Conservation (phyloP, 2,888 invertebrate genomes). For the Germaria angustata region DNA sequence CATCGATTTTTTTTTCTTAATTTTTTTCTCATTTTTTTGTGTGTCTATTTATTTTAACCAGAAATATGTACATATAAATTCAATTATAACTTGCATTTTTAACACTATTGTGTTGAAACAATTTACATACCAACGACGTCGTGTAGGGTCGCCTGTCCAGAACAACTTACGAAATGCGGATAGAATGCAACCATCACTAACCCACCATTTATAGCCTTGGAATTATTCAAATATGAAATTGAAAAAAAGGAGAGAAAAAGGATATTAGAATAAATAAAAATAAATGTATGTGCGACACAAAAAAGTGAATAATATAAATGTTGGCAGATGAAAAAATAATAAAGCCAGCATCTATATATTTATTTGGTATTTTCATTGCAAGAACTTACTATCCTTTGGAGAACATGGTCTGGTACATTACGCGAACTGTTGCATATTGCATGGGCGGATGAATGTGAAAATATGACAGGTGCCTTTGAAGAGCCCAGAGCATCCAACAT, state of each 20-base stretch:
- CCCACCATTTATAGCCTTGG: conserved; percentile 83
- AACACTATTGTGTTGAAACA: conserved; percentile 39
- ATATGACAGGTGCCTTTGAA: conserved; percentile 90
- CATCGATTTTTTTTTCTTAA: no score
- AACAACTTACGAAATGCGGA: conserved; percentile 83
- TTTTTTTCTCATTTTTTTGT: neutral
- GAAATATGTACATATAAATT: conserved; percentile 43
- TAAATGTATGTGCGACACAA: conserved; percentile 2
- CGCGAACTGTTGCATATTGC: conserved; percentile 90
- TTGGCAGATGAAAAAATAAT: neutral
- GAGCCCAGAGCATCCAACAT: conserved; percentile 89
- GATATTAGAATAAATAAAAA: conserved; percentile 26
- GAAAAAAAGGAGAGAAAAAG: neutral
- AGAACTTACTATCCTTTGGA: conserved; percentile 84
- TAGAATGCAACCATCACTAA: conserved; percentile 86
- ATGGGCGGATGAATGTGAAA: conserved; percentile 91
- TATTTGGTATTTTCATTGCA: neutral
- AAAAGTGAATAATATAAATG: conserved; percentile 8
- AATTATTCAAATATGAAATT: conserved; percentile 63
- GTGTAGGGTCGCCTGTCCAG: conserved; percentile 82
- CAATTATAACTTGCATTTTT: conserved; percentile 54
- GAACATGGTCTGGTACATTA: conserved; percentile 89
- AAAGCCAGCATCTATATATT: conserved; percentile 47
- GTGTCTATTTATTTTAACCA: neutral
- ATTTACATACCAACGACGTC: conserved; percentile 83